Evolutionary conservation across 1,140 invertebrate species (phyloP).

Genomic region (Andrena cerasifolii): DNA sequence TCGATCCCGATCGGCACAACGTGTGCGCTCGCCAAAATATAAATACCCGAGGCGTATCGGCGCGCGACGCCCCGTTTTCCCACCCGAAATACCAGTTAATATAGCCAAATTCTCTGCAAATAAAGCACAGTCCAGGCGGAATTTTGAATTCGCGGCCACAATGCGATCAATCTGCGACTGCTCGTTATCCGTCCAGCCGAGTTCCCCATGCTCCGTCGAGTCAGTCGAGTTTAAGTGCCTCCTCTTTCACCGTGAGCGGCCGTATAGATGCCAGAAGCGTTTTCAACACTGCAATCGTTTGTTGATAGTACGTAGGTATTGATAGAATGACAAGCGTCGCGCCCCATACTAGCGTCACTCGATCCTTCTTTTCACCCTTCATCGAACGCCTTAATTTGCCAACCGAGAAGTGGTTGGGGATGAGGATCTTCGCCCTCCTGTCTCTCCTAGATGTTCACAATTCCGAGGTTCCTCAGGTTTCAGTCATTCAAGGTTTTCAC

Average conservation of each 20-base stretch:
- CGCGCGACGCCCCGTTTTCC: conserved; percentile 9
- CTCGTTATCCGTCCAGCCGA: conserved; percentile 64
- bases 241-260: neutral
- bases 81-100: conserved; percentile 37
- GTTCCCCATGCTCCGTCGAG: conserved; percentile 54
- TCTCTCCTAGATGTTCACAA: too few relatives aligned
- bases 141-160: conserved; percentile 57
- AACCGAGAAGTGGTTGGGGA: too few relatives aligned
- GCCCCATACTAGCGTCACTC: neutral
- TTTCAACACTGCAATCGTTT: conserved; percentile 28
- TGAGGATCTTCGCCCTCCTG: too few relatives aligned
- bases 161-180: conserved; percentile 62
- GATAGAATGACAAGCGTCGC: conserved; percentile 40
- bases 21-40: neutral
- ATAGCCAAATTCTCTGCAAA: conserved; percentile 42
- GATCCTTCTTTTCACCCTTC: neutral
- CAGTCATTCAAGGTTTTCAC: too few relatives aligned
- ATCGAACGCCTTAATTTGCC: too few relatives aligned
- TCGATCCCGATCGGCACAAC: neutral
- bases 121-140: conserved; percentile 47
- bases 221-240: conserved; percentile 55
- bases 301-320: conserved; percentile 44
- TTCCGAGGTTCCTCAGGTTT: too few relatives aligned
- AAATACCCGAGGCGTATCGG: neutral
- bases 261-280: conserved; percentile 47